Base-by-base conservation (phyloP, 2,888 invertebrate genomes). In the Eupithecia tripunctaria region DNA sequence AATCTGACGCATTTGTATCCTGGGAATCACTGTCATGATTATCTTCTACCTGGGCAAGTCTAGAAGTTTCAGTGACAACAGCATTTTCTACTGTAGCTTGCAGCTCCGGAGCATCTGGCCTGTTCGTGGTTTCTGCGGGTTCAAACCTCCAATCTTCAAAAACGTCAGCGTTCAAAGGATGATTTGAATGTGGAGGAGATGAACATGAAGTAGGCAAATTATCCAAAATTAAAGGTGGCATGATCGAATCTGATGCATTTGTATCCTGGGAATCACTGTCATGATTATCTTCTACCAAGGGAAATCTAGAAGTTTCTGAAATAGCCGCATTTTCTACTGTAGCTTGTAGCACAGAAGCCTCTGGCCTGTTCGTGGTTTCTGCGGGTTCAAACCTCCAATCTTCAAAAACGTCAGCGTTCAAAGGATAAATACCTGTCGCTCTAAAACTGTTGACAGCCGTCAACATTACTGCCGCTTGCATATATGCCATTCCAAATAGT, bases 371-470 rank as follows among this genome's bases (percentile, higher is more conserved):
- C 21, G 59, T 59, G 27, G 59, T 59, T 59, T 21, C 59, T 25
- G 59, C 59, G 21, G 59, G 59, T 21, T 21, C 59, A 59, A 59
- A 59, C 25, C 27, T 27, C 27, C 27, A 25, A 59, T 59, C 59
- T 25, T 27, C 25, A 43, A 47, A 62, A 63, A 63, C 21, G 27
- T 69, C 47, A 43, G 43, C 25, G 47, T 62, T 64, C n/a, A 51
- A 10, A 29, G 47, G 64, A 41, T 60, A 70, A 36, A 38, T 43
- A n/a, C 67, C 67, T 36, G 67, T 67, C 25, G 29, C 38, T 27
- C 67, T 56, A 14, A 67, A 63, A 71, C 59, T 51, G 51, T 21
- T 32, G n/a, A 47, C 65, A 21, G 70, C 70, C 15, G 25, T 56
- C 12, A 38, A 25, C 66, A 66, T 56, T 36, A 38, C 38, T 18